A percentile compares a stretch with the other conserved stretches of the same genome.
phyloP scores from a whole-genome alignment of 2,888 invertebrate genomes.

The Meteorus colon region DNA sequence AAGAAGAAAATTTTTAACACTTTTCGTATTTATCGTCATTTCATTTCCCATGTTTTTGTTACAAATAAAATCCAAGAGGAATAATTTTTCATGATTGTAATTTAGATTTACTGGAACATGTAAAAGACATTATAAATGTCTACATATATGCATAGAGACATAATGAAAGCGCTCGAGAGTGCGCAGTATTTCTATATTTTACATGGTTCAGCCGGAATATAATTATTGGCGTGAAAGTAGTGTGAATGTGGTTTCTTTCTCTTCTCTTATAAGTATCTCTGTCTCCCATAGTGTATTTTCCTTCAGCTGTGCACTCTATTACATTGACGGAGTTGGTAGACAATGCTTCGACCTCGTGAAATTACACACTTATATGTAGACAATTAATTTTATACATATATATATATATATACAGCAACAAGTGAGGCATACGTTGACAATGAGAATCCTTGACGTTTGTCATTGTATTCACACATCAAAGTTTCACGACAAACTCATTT shows the following conservation, averaged over 20 bases:
- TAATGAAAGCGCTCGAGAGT: neutral
- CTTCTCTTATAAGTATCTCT: constrained; percentile 3
- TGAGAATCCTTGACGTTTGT: constrained; percentile 25
- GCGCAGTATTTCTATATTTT: neutral
- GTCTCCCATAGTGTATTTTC: constrained; percentile 25
- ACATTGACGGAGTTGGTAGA: constrained; percentile 31
- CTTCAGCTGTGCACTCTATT: constrained; percentile 9
- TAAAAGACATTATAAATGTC: neutral
- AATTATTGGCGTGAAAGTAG: constrained; percentile 48
- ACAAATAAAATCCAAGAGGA: too few relatives aligned
- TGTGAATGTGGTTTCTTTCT: constrained; percentile 42
- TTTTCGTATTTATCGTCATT: too few relatives aligned
- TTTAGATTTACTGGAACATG: neutral
- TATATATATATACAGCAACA: constrained; percentile 40
- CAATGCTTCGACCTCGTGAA: constrained; percentile 49
- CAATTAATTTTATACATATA: constrained; percentile 47
- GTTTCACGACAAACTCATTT: constrained; percentile 27
- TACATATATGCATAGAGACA: neutral
- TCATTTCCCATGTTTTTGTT: too few relatives aligned
- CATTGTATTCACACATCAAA: constrained; percentile 12
- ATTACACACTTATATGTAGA: constrained; percentile 48
- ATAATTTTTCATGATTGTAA: too few relatives aligned
- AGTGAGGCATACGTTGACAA: constrained; percentile 39
- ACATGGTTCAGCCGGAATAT: constrained; percentile 33
- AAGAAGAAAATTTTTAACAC: too few relatives aligned